Evolutionary conservation across 2,888 invertebrate genomes (phyloP), one percentile per base, ranked within the genome.

Genomic region (Sympetrum striolatum): DNA sequence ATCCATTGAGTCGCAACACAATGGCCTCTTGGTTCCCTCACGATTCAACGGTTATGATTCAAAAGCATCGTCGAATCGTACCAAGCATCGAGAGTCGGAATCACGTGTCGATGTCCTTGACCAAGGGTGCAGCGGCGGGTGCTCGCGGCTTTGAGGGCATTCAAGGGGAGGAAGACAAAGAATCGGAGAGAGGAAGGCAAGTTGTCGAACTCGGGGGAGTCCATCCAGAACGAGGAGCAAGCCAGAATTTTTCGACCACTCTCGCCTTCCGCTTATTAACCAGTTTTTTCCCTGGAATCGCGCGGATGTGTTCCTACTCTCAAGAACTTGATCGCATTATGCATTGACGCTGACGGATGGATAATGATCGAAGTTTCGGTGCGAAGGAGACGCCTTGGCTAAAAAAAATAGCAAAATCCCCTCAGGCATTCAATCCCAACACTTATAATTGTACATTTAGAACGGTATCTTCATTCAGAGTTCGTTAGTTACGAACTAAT

Each of bases 51-150:
- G 44, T 53, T 53, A 81, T 15, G 82, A 60, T 60, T 82, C n/a
- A 82, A 60, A 58, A 82, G 82, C 58, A 58, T 22, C 82, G 35
- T 31, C 22, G 35, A 58, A 60, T 64, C 64, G 64, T 64, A 64
- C 64, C 64, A n/a, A 82, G 31, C 58, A 82, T 60, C 82, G 82
- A 58, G 82, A 35, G 82, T 82, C 58, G 31, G 82, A 22, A 60
- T 82, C 82, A 82, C 58, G 82, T 58, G 58, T 37, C 31, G 14
- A 58, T 82, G 82, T 58, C 82, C 82, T 82, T 82, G 82, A 58
- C 82, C 82, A 58, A 82, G 82, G 82, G 58, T 60, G 35, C 25
- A 25, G 10, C 81, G 48, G 82, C 53, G 53, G 58, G 53, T 82
- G 35, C 53, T 25, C 22, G 53, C 81, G 14, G 48, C 48, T 82